Evolutionary conservation across 92 coral and sea anemone genomes (phyloP), one percentile per base, ranked within the genome.

Genomic region (Pocillopora grandis): DNA sequence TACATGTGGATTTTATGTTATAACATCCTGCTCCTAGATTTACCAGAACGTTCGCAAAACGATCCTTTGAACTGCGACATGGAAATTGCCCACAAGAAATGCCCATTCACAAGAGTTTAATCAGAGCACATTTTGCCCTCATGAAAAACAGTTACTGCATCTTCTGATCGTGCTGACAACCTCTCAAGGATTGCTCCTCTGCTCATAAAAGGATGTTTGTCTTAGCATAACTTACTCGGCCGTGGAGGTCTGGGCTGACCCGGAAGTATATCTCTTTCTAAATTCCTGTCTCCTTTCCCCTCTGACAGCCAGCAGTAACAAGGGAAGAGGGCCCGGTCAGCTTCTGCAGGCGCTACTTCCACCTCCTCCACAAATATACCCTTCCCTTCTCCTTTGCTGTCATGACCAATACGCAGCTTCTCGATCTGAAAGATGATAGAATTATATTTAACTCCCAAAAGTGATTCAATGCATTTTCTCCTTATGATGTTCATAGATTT

Each of bases 231-330:
- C 97, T 90, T 57, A 94, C 98, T 94, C 64, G 95, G 98, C 64
- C 93, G 80, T 52, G 98, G 98, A 37, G 98, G 98, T 75, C 90
- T 90, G 33, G 98, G 87, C 80, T 85, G 83, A 17, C 99, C 99
- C 2, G 94, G 98, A 12, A 87, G 71, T 14, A 94, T 87, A 33
- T 97, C 99, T n/a, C 92, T 90, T 76, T 97, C 99, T 49, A 95
- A 81, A 52, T 86, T 92, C 20, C 85, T 92, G 85, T 97, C 98
- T 14, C 89, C 99, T 75, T 82, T 81, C 58, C 87, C 97, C 68
- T 95, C 96, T 11, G 98, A 93, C 72, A 97, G 85, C 99, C 99
- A 97, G 80, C 93, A 94, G 76, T 92, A 56, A 71, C 99, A 97
- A 0, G 99, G 99, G 79, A 97, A 97, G 71, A 92, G 90, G 19